Evolutionary conservation across 2,113 vertebrate species (phyloP).

Genomic region (Neodontobutis hainanensis): DNA sequence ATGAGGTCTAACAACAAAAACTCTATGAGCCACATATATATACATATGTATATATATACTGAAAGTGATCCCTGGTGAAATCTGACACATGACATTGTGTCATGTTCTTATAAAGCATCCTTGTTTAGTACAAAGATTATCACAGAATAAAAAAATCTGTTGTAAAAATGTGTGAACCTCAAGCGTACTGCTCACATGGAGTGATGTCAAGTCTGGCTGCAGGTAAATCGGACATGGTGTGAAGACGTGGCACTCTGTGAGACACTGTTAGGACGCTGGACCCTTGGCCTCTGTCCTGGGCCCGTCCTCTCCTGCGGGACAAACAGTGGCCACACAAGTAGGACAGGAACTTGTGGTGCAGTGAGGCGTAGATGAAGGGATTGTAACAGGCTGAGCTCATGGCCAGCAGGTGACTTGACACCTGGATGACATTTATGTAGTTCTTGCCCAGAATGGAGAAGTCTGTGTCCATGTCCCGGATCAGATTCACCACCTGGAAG

Average conservation of each 20-base stretch:
- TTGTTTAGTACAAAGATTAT: too few species aligned
- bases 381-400: slow-evolving; percentile 83
- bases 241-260: slow-evolving; percentile 26
- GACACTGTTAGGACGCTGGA: slow-evolving; percentile 52
- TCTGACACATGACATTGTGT: too few species aligned
- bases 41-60: too few species aligned
- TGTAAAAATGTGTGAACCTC: background rate
- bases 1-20: too few species aligned
- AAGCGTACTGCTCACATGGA: slow-evolving; percentile 38
- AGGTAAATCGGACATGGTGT: slow-evolving; percentile 47
- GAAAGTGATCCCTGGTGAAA: too few species aligned
- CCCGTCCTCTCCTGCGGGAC: slow-evolving; percentile 14
- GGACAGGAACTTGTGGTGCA: slow-evolving; percentile 74
- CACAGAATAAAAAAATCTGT: too few species aligned
- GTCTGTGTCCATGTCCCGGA: slow-evolving; percentile 77
- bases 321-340: slow-evolving; percentile 55
- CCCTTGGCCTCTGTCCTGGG: slow-evolving; percentile 27
- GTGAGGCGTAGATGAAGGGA: slow-evolving; percentile 81
- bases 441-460: slow-evolving; percentile 75
- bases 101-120: too few species aligned
- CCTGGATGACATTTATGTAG: slow-evolving; percentile 78
- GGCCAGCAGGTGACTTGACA: slow-evolving; percentile 77
- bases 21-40: too few species aligned
- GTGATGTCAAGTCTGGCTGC: slow-evolving; percentile 2
- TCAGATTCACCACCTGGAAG: slow-evolving; percentile 75